Conservation (phyloP, 2,888 invertebrate species). For the Conus canariensis region DNA sequence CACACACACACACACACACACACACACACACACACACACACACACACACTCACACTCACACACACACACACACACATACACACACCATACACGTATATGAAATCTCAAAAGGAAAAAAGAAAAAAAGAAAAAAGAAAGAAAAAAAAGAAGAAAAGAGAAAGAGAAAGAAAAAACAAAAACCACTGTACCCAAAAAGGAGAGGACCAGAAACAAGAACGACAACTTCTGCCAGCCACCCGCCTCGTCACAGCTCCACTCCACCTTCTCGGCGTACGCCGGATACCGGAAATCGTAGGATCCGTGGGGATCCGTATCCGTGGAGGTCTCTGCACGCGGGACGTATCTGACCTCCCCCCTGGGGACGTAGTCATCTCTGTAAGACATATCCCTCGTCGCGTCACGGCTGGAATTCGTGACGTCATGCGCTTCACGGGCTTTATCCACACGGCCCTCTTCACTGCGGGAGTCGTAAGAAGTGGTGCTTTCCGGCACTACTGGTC, state of each 20-base stretch:
- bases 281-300: constrained; percentile 28
- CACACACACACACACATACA: no score
- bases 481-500: neutral
- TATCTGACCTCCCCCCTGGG: neutral
- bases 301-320: constrained; percentile 4
- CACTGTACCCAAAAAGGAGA: no score
- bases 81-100: no score
- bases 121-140: no score
- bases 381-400: neutral
- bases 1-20: no score
- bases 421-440: neutral
- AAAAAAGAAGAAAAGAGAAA: no score
- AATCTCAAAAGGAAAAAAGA: no score
- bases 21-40: no score
- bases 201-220: constrained; percentile 28
- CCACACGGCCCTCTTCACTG: constrained; percentile 16
- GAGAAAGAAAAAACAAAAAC: no score
- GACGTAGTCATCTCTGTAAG: constrained; percentile 19
- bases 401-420: neutral
- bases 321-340: neutral
- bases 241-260: constrained; percentile 37
- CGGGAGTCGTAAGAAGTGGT: constrained; percentile 31
- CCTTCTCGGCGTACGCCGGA: constrained; percentile 17
- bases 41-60: no score
- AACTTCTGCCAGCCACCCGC: constrained; percentile 37